Evolutionary conservation across 2,888 invertebrate genomes (phyloP).

Genomic region (Clitarchus hookeri): DNA sequence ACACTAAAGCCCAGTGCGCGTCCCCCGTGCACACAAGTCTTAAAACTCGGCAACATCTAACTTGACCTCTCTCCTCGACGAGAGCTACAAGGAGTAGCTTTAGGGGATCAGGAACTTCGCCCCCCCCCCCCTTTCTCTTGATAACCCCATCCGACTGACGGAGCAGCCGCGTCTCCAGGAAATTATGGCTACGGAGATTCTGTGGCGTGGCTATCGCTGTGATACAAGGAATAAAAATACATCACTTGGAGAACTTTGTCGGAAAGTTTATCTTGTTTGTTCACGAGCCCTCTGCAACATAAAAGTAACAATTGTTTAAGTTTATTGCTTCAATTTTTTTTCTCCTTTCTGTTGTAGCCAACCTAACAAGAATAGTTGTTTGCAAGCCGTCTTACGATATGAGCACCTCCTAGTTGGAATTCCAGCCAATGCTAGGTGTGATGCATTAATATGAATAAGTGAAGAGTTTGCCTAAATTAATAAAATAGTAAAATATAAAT

Average conservation of each 20-base stretch:
- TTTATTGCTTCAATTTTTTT: neutral
- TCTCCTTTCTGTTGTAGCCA: neutral
- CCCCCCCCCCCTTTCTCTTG: neutral
- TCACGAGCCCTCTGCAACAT: neutral
- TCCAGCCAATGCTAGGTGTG: too few relatives aligned
- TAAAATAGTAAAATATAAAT: too few relatives aligned
- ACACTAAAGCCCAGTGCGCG: neutral
- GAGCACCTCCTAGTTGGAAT: too few relatives aligned
- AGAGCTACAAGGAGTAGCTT: neutral
- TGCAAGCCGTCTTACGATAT: too few relatives aligned
- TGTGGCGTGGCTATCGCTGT: neutral
- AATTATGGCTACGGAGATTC: neutral
- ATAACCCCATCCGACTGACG: neutral
- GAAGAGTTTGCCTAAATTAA: too few relatives aligned
- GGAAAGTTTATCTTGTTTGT: neutral
- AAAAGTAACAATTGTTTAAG: neutral
- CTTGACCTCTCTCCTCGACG: slow-evolving; percentile 14
- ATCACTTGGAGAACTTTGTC: neutral
- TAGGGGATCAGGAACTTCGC: neutral
- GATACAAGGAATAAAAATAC: neutral
- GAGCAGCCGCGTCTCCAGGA: neutral
- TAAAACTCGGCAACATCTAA: neutral
- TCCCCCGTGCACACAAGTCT: neutral
- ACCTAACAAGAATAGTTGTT: neutral
- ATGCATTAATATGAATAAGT: too few relatives aligned